These are phyloP conservation scores for Oligia fasciuncula DNA, from an alignment of 2,888 invertebrate species.

Conservation along the genomic window DNA sequence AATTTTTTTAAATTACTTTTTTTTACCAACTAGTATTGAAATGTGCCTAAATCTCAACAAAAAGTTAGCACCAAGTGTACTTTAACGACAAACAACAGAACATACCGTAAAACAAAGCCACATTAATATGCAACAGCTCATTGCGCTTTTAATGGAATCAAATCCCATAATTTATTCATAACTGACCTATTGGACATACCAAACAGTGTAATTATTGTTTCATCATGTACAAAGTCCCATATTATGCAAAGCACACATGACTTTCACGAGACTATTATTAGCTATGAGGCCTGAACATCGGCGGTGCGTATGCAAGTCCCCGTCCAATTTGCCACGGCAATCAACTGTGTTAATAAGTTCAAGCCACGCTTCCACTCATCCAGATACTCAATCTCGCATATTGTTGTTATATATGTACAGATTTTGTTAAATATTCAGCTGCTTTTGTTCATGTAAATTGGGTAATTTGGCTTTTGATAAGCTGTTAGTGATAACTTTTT, in stretches of 20 bases:
- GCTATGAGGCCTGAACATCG: slow-evolving; percentile 48
- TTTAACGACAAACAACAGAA: slow-evolving; percentile 12
- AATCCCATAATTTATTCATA: slow-evolving; percentile 55
- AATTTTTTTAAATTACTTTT: no score
- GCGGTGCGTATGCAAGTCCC: slow-evolving; percentile 75
- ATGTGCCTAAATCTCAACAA: neutral
- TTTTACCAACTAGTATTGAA: neutral
- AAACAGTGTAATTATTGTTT: slow-evolving; percentile 47
- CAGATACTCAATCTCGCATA: slow-evolving; percentile 66
- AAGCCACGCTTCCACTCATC: slow-evolving; percentile 74
- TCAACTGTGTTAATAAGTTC: slow-evolving; percentile 82
- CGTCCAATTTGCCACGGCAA: slow-evolving; percentile 82
- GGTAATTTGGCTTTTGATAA: slow-evolving; percentile 29
- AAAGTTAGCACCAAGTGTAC: neutral
- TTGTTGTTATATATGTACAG: slow-evolving; percentile 36
- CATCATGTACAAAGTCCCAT: slow-evolving; percentile 37
- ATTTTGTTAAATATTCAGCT: slow-evolving; percentile 41
- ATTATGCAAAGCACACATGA: slow-evolving; percentile 59
- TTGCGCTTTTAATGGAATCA: slow-evolving; percentile 54
- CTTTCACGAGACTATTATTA: slow-evolving; percentile 70
- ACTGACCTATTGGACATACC: slow-evolving; percentile 39
- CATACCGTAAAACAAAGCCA: slow-evolving; percentile 6
- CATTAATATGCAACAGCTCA: slow-evolving; percentile 41
- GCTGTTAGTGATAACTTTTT: slow-evolving; percentile 7
- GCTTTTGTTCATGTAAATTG: slow-evolving; percentile 29